Base-by-base conservation (phyloP, 2,888 invertebrate species). In the Trichogramma evanescens region DNA sequence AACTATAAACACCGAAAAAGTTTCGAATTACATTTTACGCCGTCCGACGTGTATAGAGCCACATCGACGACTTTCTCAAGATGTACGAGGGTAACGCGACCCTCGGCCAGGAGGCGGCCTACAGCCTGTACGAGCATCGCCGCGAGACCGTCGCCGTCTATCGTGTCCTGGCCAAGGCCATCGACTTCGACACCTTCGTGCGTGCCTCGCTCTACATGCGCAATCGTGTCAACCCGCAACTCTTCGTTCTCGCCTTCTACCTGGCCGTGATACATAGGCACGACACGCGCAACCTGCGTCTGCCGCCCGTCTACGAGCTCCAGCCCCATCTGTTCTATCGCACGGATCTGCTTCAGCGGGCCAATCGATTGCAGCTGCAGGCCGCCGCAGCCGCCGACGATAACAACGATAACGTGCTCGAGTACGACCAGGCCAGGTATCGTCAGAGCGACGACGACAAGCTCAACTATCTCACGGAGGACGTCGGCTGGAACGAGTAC, bases 221-320 rank as follows among this genome's bases (percentile, higher is more conserved):
- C 2, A 68, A 71, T 54, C 56, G 74, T 51, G 62, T 80, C 4
- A 80, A 80, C 65, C 79, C 79, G 61, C 76, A 72, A 4, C 78
- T 84, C 68, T 88, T 85, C 75, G 70, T 83, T 5, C 84, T 84
- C 69, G 81, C 85, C 5, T 79, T 85, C 70, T 84, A 83, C 69
- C 80, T 83, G 13, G 86, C 87, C 44, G 75, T 84, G 6, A 71
- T 84, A 43, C 83, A 84, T 68, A 84, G 86, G 62, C 70, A 79
- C 1, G 87, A 87, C 66, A 81, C 83, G 51, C 74, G 78, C 50
- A 84, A 82, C 56, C 74, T 88, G 13, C 82, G 84, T 40, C 72
- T 88, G 44, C 89, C 88, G 5, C 83, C 86, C 0, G 82, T 84
- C 8, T 88, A 88, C 66, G 89, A 89, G 79, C 78, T 87, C 54